Evolutionary conservation across 2,113 vertebrate genomes (phyloP).

Genomic region (Eupsittula cactorum): DNA sequence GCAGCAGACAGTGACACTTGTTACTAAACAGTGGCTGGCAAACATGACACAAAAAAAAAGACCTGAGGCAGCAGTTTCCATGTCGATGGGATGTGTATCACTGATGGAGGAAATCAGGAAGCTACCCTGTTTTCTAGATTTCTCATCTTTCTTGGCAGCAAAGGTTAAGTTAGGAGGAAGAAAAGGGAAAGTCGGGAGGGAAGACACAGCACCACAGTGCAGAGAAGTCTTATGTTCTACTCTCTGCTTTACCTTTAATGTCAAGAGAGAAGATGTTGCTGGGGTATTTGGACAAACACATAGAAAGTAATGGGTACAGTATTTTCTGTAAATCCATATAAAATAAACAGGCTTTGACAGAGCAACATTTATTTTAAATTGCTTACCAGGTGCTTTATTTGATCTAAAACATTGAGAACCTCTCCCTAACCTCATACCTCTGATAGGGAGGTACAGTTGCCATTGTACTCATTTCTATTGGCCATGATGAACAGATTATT

Average conservation of each 20-base stretch:
- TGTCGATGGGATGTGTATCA: neutral
- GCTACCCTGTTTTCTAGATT: neutral
- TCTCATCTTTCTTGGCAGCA: neutral
- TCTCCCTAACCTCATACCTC: neutral
- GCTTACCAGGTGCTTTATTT: neutral
- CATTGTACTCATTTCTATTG: neutral
- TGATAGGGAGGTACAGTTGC: neutral
- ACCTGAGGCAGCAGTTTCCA: neutral
- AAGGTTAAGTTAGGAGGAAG: neutral
- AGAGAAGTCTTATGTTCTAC: neutral
- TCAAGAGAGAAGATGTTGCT: neutral
- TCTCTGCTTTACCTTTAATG: neutral
- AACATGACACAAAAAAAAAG: neutral
- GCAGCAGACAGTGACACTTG: constrained; percentile 72
- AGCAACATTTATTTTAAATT: neutral
- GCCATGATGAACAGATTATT: neutral
- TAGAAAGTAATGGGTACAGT: neutral
- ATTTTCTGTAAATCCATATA: neutral
- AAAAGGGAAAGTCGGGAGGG: accelerated
- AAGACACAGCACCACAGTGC: neutral
- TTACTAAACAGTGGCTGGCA: constrained; percentile 76
- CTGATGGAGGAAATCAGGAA: neutral
- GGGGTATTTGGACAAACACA: neutral
- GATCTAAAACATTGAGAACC: neutral
- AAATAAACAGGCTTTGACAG: neutral